These are phyloP conservation scores for Erannis defoliaria DNA, from an alignment of 2,888 invertebrate genomes.

Conservation along the genomic window DNA sequence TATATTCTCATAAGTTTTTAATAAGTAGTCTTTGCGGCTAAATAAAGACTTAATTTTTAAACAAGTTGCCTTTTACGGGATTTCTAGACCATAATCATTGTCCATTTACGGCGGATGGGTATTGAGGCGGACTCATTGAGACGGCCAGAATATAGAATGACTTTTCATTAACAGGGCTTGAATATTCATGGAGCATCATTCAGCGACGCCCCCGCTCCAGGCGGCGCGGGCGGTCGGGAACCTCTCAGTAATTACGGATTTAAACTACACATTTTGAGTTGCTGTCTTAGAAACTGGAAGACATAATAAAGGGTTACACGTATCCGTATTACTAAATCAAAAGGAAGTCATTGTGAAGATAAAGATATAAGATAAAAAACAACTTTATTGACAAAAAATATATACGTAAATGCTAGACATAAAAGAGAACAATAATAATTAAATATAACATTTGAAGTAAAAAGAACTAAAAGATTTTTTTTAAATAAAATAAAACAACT, in stretches of 20 bases:
- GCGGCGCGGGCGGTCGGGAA: constrained; percentile 44
- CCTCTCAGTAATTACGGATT: constrained; percentile 42
- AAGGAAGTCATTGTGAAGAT: no score
- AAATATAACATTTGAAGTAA: no score
- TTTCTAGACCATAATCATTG: constrained; percentile 23
- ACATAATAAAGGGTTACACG: no score
- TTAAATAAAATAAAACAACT: no score
- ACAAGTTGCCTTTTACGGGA: constrained; percentile 16
- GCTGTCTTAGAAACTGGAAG: neutral
- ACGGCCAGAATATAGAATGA: constrained; percentile 66
- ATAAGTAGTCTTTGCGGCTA: constrained; percentile 2
- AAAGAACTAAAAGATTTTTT: no score
- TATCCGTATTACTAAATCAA: no score
- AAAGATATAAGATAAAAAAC: no score
- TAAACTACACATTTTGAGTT: constrained; percentile 5
- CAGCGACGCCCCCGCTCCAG: constrained; percentile 49
- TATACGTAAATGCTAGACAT: no score
- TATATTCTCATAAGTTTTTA: neutral
- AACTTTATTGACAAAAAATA: no score
- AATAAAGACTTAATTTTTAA: constrained; percentile 12
- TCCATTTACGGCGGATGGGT: constrained; percentile 48
- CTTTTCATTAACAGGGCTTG: constrained; percentile 69
- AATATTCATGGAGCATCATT: constrained; percentile 72
- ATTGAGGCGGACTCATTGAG: constrained; percentile 52
- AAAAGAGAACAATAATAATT: no score